phyloP scores from a whole-genome alignment of 2,888 invertebrate species.

The Torymus tubicola region DNA sequence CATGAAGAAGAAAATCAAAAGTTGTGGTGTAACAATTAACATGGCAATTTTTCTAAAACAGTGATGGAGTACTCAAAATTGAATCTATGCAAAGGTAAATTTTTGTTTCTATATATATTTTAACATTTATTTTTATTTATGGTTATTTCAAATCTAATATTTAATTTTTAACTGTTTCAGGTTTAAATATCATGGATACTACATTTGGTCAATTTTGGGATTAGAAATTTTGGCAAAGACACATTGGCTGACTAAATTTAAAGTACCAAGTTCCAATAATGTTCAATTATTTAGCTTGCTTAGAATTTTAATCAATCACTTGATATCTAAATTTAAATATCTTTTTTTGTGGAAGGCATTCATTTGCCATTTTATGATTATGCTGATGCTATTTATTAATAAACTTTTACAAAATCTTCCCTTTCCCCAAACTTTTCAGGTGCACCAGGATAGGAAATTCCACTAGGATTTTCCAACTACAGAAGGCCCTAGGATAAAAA shows the following conservation, averaged over 20 bases:
- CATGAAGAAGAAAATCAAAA: background rate
- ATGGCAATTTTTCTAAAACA: too few species aligned
- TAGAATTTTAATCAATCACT: background rate
- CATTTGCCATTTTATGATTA: constrained; percentile 25
- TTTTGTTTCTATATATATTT: background rate
- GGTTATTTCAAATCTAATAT: too few species aligned
- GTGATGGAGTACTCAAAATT: too few species aligned
- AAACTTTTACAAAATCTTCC: constrained; percentile 29
- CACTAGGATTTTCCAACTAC: constrained; percentile 11
- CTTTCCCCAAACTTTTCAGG: constrained; percentile 34
- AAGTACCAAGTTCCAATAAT: too few species aligned
- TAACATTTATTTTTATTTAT: constrained; percentile 1
- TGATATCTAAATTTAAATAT: constrained; percentile 11
- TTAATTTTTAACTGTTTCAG: constrained; percentile 32
- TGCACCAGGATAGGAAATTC: constrained; percentile 39
- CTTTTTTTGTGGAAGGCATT: constrained; percentile 1
- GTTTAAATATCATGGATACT: constrained; percentile 1
- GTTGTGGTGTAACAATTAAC: too few species aligned
- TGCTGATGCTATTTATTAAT: constrained; percentile 42
- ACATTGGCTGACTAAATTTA: background rate
- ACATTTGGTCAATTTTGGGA: constrained; percentile 7
- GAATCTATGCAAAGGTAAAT: background rate
- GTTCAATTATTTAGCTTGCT: background rate
- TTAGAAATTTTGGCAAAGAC: background rate
- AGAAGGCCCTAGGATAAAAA: constrained; percentile 19